Evolutionary conservation across 2,888 invertebrate species (phyloP), one percentile per base, ranked within the genome.

Genomic region (Ochropacha duplaris): DNA sequence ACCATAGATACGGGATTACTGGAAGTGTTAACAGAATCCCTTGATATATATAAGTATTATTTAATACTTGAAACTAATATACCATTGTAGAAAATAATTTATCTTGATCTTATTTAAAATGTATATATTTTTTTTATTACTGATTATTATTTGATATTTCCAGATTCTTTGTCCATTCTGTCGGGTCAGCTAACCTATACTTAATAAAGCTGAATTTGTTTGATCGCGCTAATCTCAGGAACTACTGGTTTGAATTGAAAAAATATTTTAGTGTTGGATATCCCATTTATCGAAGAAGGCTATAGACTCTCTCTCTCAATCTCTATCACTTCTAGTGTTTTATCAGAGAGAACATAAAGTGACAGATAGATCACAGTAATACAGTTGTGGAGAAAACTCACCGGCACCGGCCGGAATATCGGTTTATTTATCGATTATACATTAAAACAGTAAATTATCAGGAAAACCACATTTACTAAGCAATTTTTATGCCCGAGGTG

Each of bases 281-380:
- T n/a, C n/a, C n/a, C n/a, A n/a, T n/a, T n/a, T n/a, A n/a, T n/a
- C n/a, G n/a, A n/a, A n/a, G n/a, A n/a, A n/a, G n/a, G n/a, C n/a
- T n/a, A n/a, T n/a, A n/a, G n/a, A 8, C 26, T 26, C 26, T 26
- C 26, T 8, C 5, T 19, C 2, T 11, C 19, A 49, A 51, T 31
- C 4, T 11, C 44, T 62, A 61, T 65, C 72, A 49, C 61, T 65
- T 78, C 76, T 60, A 76, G 65, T 57, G 24, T 55, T 67, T 65
- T 71, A 70, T 66, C 31, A 50, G 44, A 22, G 28, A 54, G 61
- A 28, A 58, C 61, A n/a, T 22, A 22, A 66, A 69, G 64, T 62
- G 61, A 64, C 60, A 66, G 79, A 78, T 79, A 83, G 73, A 84
- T 79, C 83, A 79, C 77, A 75, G 71, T 63, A 65, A 62, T 65